Evolutionary conservation across 2,888 invertebrate species (phyloP), one percentile per base, ranked within the genome.

Genomic region (Hypselothyrea guttata): DNA sequence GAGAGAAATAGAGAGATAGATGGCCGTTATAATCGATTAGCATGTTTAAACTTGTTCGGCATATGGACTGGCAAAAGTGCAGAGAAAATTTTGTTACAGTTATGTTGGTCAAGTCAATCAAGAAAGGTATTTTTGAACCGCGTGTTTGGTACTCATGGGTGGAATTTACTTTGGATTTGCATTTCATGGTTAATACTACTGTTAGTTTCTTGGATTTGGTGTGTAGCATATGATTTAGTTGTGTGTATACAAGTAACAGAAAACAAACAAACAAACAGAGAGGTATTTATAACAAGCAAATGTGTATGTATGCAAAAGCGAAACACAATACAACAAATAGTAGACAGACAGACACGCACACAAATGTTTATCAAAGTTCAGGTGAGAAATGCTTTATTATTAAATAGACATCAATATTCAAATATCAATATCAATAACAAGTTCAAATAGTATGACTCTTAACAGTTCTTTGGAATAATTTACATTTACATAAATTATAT

Each of bases 51-150:
- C 11, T n/a, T 35, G 9, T 11, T 16, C 34, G 5, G 27, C 9
- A 8, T 22, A 16, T 11, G 48, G 45, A 48, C 56, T 58, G 57
- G 58, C 56, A 56, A 42, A 41, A 59, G 65, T 81, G 73, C 74
- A 40, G 41, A 52, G 59, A 56, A 65, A 72, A 65, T 30, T 72
- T 60, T 48, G 61, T 60, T 47, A 52, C 38, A 58, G 45, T 58
- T 47, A 35, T 37, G 63, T 79, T 65, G 59, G 70, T 66, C 71
- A 71, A 65, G 64, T 82, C 71, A 71, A 76, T 85, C 70, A 67
- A 82, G 84, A 85, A 85, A 84, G 84, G 79, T 79, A 71, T 41
- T 79, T 79, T 70, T 75, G 83, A 79, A 63, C 75, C 78, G 79
- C 72, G 57, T 62, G 52, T 76, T 45, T n/a, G n/a, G n/a, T 37